Conservation (phyloP, 2,888 invertebrate genomes). For the Melanostoma mellinum region DNA sequence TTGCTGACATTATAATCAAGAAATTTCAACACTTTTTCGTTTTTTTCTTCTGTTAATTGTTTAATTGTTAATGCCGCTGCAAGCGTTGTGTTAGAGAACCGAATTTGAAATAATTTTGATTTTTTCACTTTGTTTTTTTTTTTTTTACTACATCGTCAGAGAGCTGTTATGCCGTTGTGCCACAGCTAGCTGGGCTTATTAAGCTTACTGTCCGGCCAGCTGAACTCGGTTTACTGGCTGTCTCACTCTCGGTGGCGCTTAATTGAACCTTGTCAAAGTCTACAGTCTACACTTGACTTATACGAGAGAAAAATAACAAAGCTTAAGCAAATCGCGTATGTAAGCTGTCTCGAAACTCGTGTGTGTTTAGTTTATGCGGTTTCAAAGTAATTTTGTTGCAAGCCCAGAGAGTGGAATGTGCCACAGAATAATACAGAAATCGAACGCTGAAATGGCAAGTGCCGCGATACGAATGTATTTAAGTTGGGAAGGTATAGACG, state of each 20-base stretch:
- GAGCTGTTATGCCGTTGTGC: conserved; percentile 30
- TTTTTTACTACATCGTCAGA: conserved; percentile 37
- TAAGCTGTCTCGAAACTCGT: conserved; percentile 21
- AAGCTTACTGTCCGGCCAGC: conserved; percentile 59
- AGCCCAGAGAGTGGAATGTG: conserved; percentile 32
- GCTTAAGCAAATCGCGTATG: conserved; percentile 45
- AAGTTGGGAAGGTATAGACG: conserved; percentile 8
- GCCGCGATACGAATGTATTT: conserved; percentile 22
- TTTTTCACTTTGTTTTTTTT: background rate
- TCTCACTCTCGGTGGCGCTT: conserved; percentile 60
- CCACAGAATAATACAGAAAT: conserved; percentile 18
- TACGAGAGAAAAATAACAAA: conserved; percentile 33
- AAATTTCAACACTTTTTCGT: conserved; percentile 10
- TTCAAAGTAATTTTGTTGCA: conserved; percentile 15
- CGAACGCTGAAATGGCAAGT: conserved; percentile 26
- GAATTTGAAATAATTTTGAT: background rate
- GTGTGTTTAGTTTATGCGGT: conserved; percentile 30
- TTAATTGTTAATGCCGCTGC: conserved; percentile 30
- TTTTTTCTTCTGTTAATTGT: conserved; percentile 25
- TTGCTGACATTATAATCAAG: conserved; percentile 68
- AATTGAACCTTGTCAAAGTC: conserved; percentile 46
- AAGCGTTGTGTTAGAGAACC: background rate
- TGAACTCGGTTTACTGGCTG: conserved; percentile 45
- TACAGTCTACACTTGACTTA: conserved; percentile 22
- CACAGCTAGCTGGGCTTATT: conserved; percentile 50